phyloP scores from a whole-genome alignment of 2,888 invertebrate species.

The Pristionchus japonicus region DNA sequence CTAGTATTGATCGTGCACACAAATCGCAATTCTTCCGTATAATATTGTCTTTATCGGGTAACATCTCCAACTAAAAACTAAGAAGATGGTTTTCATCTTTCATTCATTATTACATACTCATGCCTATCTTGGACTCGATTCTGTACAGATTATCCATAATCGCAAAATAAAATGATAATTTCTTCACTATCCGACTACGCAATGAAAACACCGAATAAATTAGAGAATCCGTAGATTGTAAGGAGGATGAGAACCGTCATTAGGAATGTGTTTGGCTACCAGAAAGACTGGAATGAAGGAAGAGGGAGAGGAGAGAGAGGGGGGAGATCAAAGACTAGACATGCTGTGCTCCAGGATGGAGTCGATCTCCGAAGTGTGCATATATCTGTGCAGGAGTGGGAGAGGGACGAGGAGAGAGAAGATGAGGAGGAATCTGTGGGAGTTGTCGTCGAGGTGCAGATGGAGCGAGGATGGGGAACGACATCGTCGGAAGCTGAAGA shows the following conservation, averaged over 20 bases:
- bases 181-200: neutral
- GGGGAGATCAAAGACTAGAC: conserved; percentile 3
- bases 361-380: conserved; percentile 18
- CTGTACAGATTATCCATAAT: conserved; percentile 22
- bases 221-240: neutral
- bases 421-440: conserved; percentile 63
- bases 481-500: conserved; percentile 56
- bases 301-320: neutral
- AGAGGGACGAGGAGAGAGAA: conserved; percentile 57
- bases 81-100: neutral
- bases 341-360: conserved; percentile 21
- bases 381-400: conserved; percentile 9
- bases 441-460: conserved; percentile 63
- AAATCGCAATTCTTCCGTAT: conserved; percentile 8
- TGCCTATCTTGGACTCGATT: neutral
- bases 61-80: neutral
- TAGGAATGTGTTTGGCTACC: neutral
- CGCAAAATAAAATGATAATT: neutral
- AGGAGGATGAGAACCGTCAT: neutral
- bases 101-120: neutral
- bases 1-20: conserved; percentile 6
- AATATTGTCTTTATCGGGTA: conserved; percentile 5
- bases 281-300: neutral
- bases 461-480: conserved; percentile 63
- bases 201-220: neutral